Percentiles rank a stretch among this genome's conserved stretches.
These are phyloP conservation scores for Hydractinia echinata DNA, from an alignment of 30 jellyfish, hydroid and myxozoan species.

Conservation along the genomic window DNA sequence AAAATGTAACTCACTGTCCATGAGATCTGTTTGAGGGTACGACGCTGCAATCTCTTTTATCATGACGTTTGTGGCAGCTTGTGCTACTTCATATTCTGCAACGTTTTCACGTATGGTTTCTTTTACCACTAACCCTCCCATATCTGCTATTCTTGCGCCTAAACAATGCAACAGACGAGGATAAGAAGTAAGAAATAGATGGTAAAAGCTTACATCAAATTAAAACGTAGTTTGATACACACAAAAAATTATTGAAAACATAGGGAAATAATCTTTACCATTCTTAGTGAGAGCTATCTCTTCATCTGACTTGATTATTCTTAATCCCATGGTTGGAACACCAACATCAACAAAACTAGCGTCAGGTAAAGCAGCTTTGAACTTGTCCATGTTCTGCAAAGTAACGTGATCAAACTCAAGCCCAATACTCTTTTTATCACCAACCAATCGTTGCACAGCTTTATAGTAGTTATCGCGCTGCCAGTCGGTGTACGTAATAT, in stretches of 20 bases:
- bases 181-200: neutral
- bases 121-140: slow-evolving; percentile 66
- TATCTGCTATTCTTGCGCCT: slow-evolving; percentile 74
- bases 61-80: slow-evolving; percentile 62
- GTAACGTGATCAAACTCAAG: slow-evolving; percentile 62
- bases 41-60: slow-evolving; percentile 65
- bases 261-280: neutral
- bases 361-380: slow-evolving; percentile 57
- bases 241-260: no score
- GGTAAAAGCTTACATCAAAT: neutral
- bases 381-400: slow-evolving; percentile 44
- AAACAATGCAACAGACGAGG: no score
- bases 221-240: neutral
- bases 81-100: slow-evolving; percentile 81
- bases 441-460: slow-evolving; percentile 65
- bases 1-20: slow-evolving; percentile 63
- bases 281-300: slow-evolving; percentile 69
- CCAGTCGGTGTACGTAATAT: slow-evolving; percentile 85
- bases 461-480: slow-evolving; percentile 64
- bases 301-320: slow-evolving; percentile 75
- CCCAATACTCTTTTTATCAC: slow-evolving; percentile 55
- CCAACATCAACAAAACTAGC: slow-evolving; percentile 66
- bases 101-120: slow-evolving; percentile 60
- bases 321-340: slow-evolving; percentile 51
- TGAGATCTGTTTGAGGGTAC: slow-evolving; percentile 64